These are phyloP conservation scores for Drosophila ohnishii DNA, from an alignment of 1,140 invertebrate species.

Conservation along the genomic window DNA sequence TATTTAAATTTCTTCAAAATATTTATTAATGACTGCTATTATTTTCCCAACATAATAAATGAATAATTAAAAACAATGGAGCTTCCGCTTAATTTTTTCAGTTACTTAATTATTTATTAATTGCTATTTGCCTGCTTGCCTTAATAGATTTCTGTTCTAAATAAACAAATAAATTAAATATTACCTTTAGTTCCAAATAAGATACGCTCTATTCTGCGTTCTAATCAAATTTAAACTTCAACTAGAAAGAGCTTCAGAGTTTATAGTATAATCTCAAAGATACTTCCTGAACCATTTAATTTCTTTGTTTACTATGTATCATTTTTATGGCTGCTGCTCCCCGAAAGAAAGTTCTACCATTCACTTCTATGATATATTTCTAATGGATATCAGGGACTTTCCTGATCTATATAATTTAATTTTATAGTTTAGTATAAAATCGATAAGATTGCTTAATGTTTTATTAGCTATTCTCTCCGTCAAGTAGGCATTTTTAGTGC, in stretches of 20 bases:
- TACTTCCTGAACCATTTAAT: background rate
- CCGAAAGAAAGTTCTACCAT: background rate
- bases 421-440: slow-evolving; percentile 14
- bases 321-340: background rate
- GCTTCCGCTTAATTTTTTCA: too few species aligned
- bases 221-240: background rate
- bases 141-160: background rate
- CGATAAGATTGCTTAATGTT: slow-evolving; percentile 8
- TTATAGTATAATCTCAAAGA: background rate
- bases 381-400: background rate
- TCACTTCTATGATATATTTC: background rate
- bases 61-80: too few species aligned
- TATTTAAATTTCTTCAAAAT: background rate
- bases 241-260: background rate
- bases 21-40: too few species aligned
- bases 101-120: too few species aligned
- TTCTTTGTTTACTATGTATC: background rate
- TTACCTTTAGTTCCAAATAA: background rate
- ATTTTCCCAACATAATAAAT: too few species aligned
- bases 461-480: slow-evolving; percentile 15
- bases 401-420: background rate
- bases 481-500: slow-evolving; percentile 17
- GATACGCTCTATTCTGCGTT: background rate
- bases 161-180: background rate
- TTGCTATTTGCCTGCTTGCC: too few species aligned